These are phyloP conservation scores for Microcebus jonahi DNA, from an alignment of 2,113 vertebrate genomes.

Conservation along the genomic window DNA sequence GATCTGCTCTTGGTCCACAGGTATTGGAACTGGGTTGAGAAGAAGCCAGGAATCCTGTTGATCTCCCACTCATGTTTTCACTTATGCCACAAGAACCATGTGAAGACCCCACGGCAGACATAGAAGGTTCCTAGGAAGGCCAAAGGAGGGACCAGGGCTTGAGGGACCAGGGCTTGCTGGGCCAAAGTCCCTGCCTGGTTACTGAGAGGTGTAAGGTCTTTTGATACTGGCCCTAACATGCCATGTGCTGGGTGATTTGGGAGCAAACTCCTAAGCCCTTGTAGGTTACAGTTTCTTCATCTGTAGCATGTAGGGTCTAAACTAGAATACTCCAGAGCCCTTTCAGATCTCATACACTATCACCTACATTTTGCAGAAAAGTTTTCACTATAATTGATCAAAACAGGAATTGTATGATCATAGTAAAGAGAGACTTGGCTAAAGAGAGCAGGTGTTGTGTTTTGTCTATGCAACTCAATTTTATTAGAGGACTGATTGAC, in stretches of 20 bases:
- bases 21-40: background rate
- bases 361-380: background rate
- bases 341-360: background rate
- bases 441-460: background rate
- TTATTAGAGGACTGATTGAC: background rate
- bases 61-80: background rate
- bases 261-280: background rate
- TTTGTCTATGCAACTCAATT: background rate
- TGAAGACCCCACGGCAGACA: background rate
- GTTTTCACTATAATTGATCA: background rate
- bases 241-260: background rate
- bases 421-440: background rate
- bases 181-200: background rate
- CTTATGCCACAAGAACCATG: background rate
- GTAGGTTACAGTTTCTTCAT: background rate
- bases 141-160: background rate
- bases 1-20: background rate
- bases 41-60: background rate
- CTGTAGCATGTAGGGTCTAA: background rate
- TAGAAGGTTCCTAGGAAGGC: background rate
- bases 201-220: background rate
- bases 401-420: background rate
- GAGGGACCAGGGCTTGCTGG: background rate
- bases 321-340: background rate
- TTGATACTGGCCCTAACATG: rapidly evolving